Base-by-base conservation (phyloP, 2,113 vertebrate species). In the Cyprinodon brontotheroides region DNA sequence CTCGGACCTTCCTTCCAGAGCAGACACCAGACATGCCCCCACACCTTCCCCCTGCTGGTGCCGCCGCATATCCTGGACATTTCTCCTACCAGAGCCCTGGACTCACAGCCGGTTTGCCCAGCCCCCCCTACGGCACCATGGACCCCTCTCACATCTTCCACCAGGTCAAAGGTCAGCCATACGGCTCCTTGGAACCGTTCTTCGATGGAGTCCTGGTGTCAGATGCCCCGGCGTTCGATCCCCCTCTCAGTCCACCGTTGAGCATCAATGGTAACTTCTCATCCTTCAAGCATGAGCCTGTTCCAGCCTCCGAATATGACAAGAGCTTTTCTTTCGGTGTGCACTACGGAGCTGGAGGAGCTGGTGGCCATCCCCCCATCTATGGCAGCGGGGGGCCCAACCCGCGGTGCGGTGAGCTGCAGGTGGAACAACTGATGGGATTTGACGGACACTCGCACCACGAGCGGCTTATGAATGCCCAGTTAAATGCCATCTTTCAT, bases 221-320 rank as follows among this genome's bases (percentile, higher is more conserved):
- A 2, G 97, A 99, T 73, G 96, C 95, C 77, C 97, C 96, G 2
- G 93, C 95, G 13, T 99, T 98, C 61, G 97, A 99, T 87, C 97
- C 91, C 36, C 98, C 98, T 0, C 96, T 99, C 76, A 99, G 97
- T 85, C 98, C 98, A 0, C 98, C 98, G 1, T 94, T 99, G 77
- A 99, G 98, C 94, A 95, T 99, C 91, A 99, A 98, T 47, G 98
- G 98, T 77, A 99, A 97, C 95, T 99, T 99, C 94, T 95, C 97
- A 91, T 97, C 97, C 85, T 99, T 96, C 94, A 99, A 98, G 87
- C 97, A 98, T 45, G 98, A 99, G 84, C 92, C 93, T 89, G 78
- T 75, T 0, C 4, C 85, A 1, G 66, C 83, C 0, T 36, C 93
- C 7, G 97, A 99, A 61, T 98, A 97, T 85, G 97, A 98, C 83